phyloP scores from a whole-genome alignment of 2,797 vertebrate species.

The Chrysolophus pictus region DNA sequence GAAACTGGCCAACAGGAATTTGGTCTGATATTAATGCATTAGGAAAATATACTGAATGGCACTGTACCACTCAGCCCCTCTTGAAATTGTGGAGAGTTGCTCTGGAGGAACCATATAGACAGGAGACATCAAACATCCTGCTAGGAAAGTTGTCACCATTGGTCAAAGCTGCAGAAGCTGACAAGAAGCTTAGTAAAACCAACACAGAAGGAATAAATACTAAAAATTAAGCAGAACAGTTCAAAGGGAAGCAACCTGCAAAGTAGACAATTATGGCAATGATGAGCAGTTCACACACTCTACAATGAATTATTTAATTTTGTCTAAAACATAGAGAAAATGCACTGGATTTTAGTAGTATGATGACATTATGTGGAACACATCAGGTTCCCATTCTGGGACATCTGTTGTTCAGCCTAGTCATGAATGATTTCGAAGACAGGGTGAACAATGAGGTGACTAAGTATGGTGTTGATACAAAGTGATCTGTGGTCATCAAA shows the following conservation, averaged over 20 bases:
- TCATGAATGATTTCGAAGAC: not conserved
- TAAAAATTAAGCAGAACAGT: not conserved
- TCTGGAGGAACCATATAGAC: not conserved
- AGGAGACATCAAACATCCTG: not conserved
- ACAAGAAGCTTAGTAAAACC: not conserved
- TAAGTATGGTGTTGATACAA: constrained; percentile 3
- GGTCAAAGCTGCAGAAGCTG: not conserved
- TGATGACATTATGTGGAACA: not conserved
- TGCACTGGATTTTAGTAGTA: not conserved
- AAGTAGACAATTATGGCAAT: not conserved
- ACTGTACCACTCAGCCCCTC: not conserved
- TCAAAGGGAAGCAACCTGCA: not conserved
- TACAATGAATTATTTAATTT: not conserved
- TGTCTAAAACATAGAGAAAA: not conserved
- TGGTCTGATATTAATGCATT: not conserved
- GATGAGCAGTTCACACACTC: not conserved
- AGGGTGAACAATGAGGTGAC: constrained; percentile 9
- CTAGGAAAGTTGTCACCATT: not conserved
- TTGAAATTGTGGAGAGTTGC: not conserved
- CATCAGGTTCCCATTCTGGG: not conserved
- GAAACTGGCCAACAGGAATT: not conserved
- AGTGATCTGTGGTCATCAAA: constrained; percentile 52
- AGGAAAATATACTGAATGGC: not conserved
- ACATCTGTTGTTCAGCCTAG: not conserved
- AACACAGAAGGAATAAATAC: not conserved